A percentile compares a stretch with the other conserved stretches of the same genome.
phyloP scores from a whole-genome alignment of 2,797 vertebrate genomes.

The Varecia variegata region DNA sequence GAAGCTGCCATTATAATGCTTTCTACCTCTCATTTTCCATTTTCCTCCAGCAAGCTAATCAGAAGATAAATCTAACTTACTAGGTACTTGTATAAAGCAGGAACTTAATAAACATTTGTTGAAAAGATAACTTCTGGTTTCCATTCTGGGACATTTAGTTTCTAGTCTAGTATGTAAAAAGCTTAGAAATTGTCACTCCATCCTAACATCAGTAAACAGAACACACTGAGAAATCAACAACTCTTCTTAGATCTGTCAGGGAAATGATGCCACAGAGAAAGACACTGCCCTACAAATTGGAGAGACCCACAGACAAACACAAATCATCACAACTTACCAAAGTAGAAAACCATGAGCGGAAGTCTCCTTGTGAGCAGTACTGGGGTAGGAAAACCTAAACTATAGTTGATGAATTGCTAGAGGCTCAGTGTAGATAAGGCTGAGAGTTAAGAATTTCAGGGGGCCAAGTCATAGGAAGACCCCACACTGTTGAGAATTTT shows the following conservation, averaged over 20 bases:
- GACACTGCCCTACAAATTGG: not conserved
- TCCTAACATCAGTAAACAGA: not conserved
- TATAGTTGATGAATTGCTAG: not conserved
- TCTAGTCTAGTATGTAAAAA: not conserved
- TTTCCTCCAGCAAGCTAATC: not conserved
- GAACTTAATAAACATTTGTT: not conserved
- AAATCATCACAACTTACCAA: not conserved
- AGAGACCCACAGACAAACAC: not conserved
- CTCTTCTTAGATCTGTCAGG: not conserved
- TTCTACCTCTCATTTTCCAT: not conserved
- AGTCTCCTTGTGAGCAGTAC: not conserved
- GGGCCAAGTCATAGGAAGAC: not conserved
- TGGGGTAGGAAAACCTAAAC: not conserved
- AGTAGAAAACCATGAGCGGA: not conserved
- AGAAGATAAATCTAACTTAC: not conserved
- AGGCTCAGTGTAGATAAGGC: not conserved
- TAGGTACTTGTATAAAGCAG: not conserved
- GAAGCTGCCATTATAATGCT: not conserved
- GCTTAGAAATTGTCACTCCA: not conserved
- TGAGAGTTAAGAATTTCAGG: not conserved
- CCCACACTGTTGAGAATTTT: not conserved
- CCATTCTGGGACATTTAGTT: not conserved
- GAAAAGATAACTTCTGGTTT: not conserved
- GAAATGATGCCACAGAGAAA: not conserved
- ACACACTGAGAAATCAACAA: not conserved